These are phyloP conservation scores for Poecilia wingei DNA, from an alignment of 2,797 vertebrate genomes.

Conservation along the genomic window DNA sequence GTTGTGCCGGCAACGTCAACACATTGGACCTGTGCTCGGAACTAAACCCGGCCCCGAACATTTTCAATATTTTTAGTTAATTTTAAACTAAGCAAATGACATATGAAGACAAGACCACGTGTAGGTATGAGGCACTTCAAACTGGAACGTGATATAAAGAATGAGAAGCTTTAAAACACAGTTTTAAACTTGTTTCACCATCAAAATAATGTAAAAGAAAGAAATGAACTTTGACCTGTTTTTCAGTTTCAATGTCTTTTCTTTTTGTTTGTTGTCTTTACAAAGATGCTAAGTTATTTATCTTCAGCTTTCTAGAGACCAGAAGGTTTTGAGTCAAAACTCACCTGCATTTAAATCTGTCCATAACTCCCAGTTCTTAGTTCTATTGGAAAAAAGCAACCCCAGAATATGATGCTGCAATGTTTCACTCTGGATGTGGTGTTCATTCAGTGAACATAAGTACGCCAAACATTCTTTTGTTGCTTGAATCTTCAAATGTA, in stretches of 20 bases:
- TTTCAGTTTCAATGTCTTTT: neutral
- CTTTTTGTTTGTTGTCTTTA: neutral
- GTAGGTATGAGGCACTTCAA: neutral
- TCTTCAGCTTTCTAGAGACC: neutral
- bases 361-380: neutral
- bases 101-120: neutral
- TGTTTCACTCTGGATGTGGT: neutral
- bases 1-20: neutral
- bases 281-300: neutral
- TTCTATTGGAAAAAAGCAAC: neutral
- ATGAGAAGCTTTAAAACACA: neutral
- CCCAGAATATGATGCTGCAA: neutral
- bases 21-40: neutral
- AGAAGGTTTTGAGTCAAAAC: neutral
- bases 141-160: neutral
- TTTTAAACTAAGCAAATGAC: neutral
- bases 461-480: neutral
- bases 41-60: neutral
- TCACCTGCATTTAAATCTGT: neutral
- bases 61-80: neutral
- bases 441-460: neutral
- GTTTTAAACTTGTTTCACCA: neutral
- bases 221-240: neutral
- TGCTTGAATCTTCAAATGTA: neutral
- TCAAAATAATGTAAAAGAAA: neutral